These are phyloP conservation scores for Esox lucius DNA, from an alignment of 2,797 vertebrate genomes.

Conservation along the genomic window DNA sequence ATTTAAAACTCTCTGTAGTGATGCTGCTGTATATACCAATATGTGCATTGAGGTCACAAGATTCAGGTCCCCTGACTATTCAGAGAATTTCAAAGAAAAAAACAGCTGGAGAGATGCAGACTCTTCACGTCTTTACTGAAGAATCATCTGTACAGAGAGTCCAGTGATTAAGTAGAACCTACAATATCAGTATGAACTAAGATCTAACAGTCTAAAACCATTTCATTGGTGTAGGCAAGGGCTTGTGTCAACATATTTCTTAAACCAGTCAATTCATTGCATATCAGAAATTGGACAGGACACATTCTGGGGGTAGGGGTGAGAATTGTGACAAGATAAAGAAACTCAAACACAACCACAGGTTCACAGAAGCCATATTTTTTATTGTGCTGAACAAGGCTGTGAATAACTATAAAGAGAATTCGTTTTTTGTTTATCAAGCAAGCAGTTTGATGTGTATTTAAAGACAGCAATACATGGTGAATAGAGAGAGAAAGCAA, in stretches of 20 bases:
- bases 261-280: not conserved
- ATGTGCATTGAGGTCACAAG: too few relatives aligned
- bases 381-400: slow-evolving; percentile 94
- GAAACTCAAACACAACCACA: slow-evolving; percentile 24
- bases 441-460: slow-evolving; percentile 85
- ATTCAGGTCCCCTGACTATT: too few relatives aligned
- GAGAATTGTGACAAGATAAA: not conserved
- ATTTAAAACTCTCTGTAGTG: too few relatives aligned
- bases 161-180: too few relatives aligned
- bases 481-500: slow-evolving; percentile 80
- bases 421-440: slow-evolving; percentile 67
- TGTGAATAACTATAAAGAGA: slow-evolving; percentile 88
- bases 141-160: too few relatives aligned
- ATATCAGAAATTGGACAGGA: not conserved
- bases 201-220: too few relatives aligned
- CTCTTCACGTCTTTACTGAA: too few relatives aligned
- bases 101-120: too few relatives aligned
- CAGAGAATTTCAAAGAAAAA: too few relatives aligned
- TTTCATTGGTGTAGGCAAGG: too few relatives aligned
- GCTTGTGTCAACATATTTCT: not conserved
- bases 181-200: too few relatives aligned
- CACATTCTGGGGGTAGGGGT: not conserved
- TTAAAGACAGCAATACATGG: slow-evolving; percentile 86
- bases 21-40: too few relatives aligned
- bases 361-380: slow-evolving; percentile 77